Base-by-base conservation (phyloP, 2,113 vertebrate species). In the Caranx melampygus region DNA sequence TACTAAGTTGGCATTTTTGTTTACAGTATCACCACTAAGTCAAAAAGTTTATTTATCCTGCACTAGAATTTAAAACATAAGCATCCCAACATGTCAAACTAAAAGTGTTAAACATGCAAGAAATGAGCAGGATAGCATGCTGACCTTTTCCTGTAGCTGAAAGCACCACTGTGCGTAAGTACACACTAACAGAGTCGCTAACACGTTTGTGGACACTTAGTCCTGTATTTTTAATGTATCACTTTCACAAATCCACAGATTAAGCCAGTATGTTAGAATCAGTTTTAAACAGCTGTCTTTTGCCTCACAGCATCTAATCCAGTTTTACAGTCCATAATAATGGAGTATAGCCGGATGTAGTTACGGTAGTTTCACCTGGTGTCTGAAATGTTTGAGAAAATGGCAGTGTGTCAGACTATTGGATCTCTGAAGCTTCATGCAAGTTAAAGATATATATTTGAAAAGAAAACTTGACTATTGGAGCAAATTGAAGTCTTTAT, bases 201-300 rank as follows among this genome's bases (percentile, higher is more conserved):
- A 16, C 62, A 33, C 33, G 21, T 14, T 42, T 31, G 40, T 64
- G 3, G 40, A 64, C 12, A 26, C 21, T 45, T 44, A 64, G 62
- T 31, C 44, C 20, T 58, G 37, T 58, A 14, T 78, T 65, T 54
- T 63, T 18, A 61, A 55, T 63, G 26, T 62, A 61, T 45, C 45
- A 12, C 57, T 52, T 51, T 63, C 58, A 63, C 16, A 45, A 58
- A 34, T 66, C 70, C 35, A 61, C 55, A 74, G 16, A 79, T 72
- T 57, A 54, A 54, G 35, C 31, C 5, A 12, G 54, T 51, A 42
- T 44, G 35, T 67, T 44, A 14, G 10, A 63, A 45, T 62, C 16
- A 21, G 10, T 40, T 73, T 42, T 16, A 7, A 45, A 45, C 21
- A 26, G 35, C 52, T 49, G 16, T 7, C 12, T 54, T 40, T 78